Conservation (phyloP, 2,888 invertebrate genomes). For the Noctua fimbriata region DNA sequence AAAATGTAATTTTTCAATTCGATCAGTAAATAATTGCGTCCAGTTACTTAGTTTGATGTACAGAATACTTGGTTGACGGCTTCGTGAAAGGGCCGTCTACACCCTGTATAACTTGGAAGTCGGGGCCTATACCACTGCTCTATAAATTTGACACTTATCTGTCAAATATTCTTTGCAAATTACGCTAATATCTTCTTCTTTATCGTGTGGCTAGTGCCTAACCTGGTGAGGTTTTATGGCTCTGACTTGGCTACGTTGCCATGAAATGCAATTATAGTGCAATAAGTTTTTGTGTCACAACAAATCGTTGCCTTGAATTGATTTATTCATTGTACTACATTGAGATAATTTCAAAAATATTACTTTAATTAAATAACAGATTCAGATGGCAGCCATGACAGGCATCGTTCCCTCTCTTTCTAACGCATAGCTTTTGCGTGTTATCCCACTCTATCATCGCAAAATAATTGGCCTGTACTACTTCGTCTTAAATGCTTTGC, state of each 20-base stretch:
- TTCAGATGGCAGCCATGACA: conserved; percentile 8
- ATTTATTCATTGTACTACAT: conserved; percentile 55
- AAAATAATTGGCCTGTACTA: conserved; percentile 35
- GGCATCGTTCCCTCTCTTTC: conserved; percentile 12
- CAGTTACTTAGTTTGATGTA: too few relatives aligned
- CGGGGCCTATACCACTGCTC: background rate
- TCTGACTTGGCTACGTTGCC: too few relatives aligned
- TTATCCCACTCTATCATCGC: conserved; percentile 15
- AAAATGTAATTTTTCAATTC: too few relatives aligned
- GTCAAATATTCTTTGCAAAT: background rate
- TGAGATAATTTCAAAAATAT: conserved; percentile 50
- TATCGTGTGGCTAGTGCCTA: too few relatives aligned
- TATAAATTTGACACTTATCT: conserved; percentile 1
- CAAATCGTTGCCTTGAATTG: conserved; percentile 8
- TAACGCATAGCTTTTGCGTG: background rate
- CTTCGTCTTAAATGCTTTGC: conserved; percentile 37
- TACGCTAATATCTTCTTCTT: too few relatives aligned
- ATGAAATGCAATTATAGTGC: background rate
- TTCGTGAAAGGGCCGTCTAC: too few relatives aligned
- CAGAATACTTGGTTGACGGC: too few relatives aligned
- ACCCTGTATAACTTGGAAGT: background rate
- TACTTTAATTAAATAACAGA: conserved; percentile 21
- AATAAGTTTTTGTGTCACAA: conserved; percentile 39
- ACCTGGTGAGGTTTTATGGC: too few relatives aligned
- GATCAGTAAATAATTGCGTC: too few relatives aligned